Evolutionary conservation across 2,113 vertebrate species (phyloP), one percentile per base, ranked within the genome.

Genomic region (Muntiacus muntjak): DNA sequence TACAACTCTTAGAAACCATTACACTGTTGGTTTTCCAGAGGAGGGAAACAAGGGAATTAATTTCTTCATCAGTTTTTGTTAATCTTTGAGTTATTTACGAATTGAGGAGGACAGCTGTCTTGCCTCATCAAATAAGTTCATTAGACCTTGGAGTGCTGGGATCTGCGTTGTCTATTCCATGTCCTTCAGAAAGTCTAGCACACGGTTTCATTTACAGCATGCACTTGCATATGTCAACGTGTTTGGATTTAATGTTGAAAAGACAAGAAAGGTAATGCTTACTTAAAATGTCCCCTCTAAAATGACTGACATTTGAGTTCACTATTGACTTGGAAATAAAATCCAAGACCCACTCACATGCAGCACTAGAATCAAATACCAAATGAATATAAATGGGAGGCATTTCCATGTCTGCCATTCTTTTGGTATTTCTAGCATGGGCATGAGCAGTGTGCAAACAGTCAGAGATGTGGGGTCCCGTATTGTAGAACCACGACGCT

Each of bases 301-400:
- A 95, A 94, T 87, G 89, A 95, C 92, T 98, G 96, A 97, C 96
- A 97, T 97, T 97, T 97, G 78, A 96, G 94, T 96, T 97, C 67
- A 94, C 91, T 91, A 97, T 52, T 96, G 94, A 95, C 89, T 97
- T 96, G 92, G 95, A 98, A 98, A 98, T 89, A 97, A 97, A 98
- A 89, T 71, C 3, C 36, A 96, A 96, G 88, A 79, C 25, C 26
- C 71, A 33, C 19, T 96, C 0, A 23, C 62, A 97, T 82, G 60
- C 0, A 55, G 89, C 71, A 26, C 96, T 96, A 95, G 55, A 97
- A 96, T 93, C 94, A 98, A 98, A 98, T 96, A 84, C 0, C 0
- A 87, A 97, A 98, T 97, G 98, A 97, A 98, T 84, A 94, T 1
- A 6, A 97, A 98, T 62, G 93, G 78, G 81, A 96, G 79, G 87